These are phyloP conservation scores for Polypterus bichir DNA, from an alignment of 2,113 vertebrate genomes.

Conservation along the genomic window DNA sequence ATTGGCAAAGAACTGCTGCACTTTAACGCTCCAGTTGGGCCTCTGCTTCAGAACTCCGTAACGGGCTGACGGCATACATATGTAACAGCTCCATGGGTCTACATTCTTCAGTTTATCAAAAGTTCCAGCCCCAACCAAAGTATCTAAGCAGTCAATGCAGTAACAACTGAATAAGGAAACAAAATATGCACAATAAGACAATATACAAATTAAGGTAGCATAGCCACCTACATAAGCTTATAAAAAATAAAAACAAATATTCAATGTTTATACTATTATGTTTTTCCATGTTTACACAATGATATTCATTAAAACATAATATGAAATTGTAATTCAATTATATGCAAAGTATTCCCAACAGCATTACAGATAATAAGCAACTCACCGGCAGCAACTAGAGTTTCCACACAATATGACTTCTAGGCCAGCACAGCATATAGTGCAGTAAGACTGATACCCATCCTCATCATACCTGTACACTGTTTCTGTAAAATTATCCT, in stretches of 20 bases:
- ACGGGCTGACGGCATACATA: conserved; percentile 60
- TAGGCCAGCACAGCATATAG: conserved; percentile 77
- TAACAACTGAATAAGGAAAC: conserved; percentile 54
- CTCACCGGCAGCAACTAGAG: conserved; percentile 74
- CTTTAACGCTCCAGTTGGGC: conserved; percentile 71
- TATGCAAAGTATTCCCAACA: too few species aligned
- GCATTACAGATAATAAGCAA: not conserved
- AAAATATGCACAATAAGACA: too few species aligned
- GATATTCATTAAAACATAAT: too few species aligned
- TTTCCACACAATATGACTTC: conserved; percentile 83
- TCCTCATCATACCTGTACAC: conserved; percentile 82
- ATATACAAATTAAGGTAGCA: too few species aligned
- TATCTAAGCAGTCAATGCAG: conserved; percentile 76
- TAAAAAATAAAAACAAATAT: too few species aligned
- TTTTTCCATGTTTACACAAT: too few species aligned
- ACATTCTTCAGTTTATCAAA: conserved; percentile 48
- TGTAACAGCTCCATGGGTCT: conserved; percentile 87
- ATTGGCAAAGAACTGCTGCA: conserved; percentile 77
- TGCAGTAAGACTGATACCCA: conserved; percentile 89
- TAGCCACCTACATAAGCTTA: too few species aligned
- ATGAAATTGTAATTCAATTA: too few species aligned
- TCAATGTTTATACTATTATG: too few species aligned
- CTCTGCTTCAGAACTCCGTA: conserved; percentile 57
- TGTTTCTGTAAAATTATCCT: conserved; percentile 79
- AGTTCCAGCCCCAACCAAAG: conserved; percentile 61